Evolutionary conservation across 1,140 invertebrate species (phyloP).

Genomic region (Goniozus legneri): DNA sequence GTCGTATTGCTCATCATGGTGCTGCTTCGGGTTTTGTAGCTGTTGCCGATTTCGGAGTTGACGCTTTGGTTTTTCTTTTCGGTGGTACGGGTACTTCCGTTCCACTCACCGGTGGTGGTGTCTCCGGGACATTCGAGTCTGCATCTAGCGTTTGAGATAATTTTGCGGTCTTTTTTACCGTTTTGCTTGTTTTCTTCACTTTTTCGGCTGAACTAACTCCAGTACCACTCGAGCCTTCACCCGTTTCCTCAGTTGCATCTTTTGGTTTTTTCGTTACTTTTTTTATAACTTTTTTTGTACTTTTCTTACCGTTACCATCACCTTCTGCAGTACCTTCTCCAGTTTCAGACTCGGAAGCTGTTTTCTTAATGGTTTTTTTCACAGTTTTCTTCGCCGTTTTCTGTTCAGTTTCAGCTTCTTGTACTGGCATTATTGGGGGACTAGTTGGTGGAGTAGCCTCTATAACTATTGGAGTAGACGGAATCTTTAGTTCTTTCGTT

Average conservation of each 20-base stretch:
- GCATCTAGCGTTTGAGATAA: conserved; percentile 29
- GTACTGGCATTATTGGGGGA: conserved; percentile 23
- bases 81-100: conserved; percentile 47
- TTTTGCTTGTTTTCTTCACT: conserved; percentile 31
- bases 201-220: conserved; percentile 24
- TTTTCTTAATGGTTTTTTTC: conserved; percentile 17
- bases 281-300: conserved; percentile 36
- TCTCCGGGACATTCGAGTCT: conserved; percentile 35
- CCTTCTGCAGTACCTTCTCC: conserved; percentile 13
- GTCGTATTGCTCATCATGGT: conserved; percentile 20
- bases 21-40: conserved; percentile 30
- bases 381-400: conserved; percentile 14
- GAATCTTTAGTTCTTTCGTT: conserved; percentile 25
- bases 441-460: conserved; percentile 41
- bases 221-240: conserved; percentile 10
- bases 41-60: conserved; percentile 23
- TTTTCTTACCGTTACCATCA: conserved; percentile 25
- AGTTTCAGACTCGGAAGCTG: conserved; percentile 14
- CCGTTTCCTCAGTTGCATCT: conserved; percentile 19
- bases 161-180: conserved; percentile 35
- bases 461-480: conserved; percentile 37
- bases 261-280: conserved; percentile 36
- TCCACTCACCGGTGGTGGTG: conserved; percentile 30
- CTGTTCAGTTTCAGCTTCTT: conserved; percentile 10
- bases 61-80: conserved; percentile 44